Conservation (phyloP, 2,888 invertebrate species). For the Capitulum mitella region DNA sequence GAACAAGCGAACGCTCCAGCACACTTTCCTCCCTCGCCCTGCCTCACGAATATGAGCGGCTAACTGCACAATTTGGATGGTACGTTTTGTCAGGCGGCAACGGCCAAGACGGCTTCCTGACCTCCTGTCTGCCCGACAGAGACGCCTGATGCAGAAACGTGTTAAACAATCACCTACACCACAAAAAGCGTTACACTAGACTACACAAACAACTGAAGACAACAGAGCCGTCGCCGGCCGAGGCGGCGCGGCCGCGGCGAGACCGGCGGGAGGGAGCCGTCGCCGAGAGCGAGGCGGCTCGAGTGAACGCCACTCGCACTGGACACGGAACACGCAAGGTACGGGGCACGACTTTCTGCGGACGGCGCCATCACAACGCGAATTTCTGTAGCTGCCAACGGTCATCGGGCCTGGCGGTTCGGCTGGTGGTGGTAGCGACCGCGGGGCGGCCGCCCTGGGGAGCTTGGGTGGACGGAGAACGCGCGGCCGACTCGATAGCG, state of each 20-base stretch:
- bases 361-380: neutral
- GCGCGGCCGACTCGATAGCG: neutral
- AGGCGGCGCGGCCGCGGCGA: neutral
- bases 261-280: neutral
- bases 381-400: constrained; percentile 7
- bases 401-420: neutral
- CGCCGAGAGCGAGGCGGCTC: neutral
- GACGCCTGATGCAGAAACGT: neutral
- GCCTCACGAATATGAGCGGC: neutral
- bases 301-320: neutral
- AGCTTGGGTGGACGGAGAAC: neutral
- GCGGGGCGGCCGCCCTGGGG: neutral
- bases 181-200: constrained; percentile 6
- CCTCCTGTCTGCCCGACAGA: constrained; percentile 2
- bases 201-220: constrained; percentile 19
- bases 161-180: constrained; percentile 19
- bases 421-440: neutral
- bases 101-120: neutral
- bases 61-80: constrained; percentile 5
- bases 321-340: neutral
- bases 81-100: neutral
- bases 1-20: neutral
- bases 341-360: neutral
- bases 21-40: neutral
- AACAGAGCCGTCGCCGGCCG: neutral